These are phyloP conservation scores for Solea solea DNA, from an alignment of 2,113 vertebrate species.

Conservation along the genomic window DNA sequence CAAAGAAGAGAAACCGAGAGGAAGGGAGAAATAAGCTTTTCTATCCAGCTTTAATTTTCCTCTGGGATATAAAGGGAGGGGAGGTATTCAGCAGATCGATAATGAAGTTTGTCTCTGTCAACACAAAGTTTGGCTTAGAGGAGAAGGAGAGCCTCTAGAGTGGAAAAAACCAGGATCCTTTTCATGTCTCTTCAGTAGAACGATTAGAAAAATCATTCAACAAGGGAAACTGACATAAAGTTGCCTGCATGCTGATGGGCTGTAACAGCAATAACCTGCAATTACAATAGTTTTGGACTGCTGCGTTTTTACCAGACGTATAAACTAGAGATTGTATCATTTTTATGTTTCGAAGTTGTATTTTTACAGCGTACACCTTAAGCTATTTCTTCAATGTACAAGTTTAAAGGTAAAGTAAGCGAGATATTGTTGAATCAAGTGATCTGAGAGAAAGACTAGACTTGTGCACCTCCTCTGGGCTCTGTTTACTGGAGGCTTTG, in stretches of 20 bases:
- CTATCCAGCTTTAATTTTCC: conserved; percentile 67
- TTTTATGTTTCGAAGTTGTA: background rate
- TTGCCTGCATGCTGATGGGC: background rate
- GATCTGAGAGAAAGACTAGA: too few species aligned
- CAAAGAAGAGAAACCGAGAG: conserved; percentile 45
- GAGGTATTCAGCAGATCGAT: conserved; percentile 61
- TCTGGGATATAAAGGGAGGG: conserved; percentile 46
- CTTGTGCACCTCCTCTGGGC: too few species aligned
- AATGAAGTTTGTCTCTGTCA: conserved; percentile 65
- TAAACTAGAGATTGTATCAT: background rate
- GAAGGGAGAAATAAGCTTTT: conserved; percentile 47
- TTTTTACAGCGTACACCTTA: background rate
- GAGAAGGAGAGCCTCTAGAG: conserved; percentile 27
- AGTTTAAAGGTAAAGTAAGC: too few species aligned
- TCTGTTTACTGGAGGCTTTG: too few species aligned
- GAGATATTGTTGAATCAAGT: too few species aligned
- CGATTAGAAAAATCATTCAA: conserved; percentile 18
- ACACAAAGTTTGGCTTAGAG: conserved; percentile 45
- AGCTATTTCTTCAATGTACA: too few species aligned
- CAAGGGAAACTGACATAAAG: background rate
- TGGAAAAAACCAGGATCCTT: conserved; percentile 24
- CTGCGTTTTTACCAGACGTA: background rate
- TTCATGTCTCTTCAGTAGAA: conserved; percentile 37
- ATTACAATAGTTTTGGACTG: background rate
- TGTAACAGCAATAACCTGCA: background rate